Evolutionary conservation across 2,888 invertebrate species (phyloP).

Genomic region (Xestia sexstrigata): DNA sequence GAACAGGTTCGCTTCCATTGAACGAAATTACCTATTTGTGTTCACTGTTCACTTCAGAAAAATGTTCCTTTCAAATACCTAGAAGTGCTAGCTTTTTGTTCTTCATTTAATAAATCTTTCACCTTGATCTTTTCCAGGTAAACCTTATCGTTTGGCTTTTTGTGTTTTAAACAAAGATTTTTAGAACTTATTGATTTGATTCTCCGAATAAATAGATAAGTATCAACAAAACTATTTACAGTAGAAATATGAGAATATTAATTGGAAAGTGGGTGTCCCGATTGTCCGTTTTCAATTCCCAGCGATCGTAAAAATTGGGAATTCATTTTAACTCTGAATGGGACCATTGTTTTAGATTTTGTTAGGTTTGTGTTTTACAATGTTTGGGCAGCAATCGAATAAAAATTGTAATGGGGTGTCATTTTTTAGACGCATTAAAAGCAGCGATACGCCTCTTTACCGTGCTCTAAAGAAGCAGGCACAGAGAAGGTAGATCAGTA

Average conservation of each 20-base stretch:
- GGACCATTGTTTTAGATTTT: constrained; percentile 3
- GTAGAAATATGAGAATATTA: neutral
- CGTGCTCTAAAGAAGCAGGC: no score
- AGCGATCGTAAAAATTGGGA: neutral
- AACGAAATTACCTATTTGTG: neutral
- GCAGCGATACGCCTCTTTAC: no score
- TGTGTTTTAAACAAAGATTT: constrained; percentile 2
- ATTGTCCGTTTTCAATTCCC: constrained; percentile 20
- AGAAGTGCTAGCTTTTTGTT: neutral
- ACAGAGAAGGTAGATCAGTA: neutral
- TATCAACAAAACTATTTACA: neutral
- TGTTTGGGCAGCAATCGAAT: neutral
- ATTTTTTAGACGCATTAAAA: neutral
- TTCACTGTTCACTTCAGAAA: neutral
- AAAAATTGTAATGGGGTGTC: neutral
- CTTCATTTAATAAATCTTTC: neutral
- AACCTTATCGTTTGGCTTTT: neutral
- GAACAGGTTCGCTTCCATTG: neutral
- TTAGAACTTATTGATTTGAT: neutral
- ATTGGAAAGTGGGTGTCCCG: neutral
- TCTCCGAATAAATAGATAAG: neutral
- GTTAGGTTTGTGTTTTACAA: neutral
- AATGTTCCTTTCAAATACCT: neutral
- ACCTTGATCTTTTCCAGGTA: neutral
- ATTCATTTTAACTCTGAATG: constrained; percentile 9